A percentile compares a stretch with the other conserved stretches of the same genome.
Conservation (phyloP, 2,113 vertebrate genomes). For the Pseudorhombus dupliciocellatus region DNA sequence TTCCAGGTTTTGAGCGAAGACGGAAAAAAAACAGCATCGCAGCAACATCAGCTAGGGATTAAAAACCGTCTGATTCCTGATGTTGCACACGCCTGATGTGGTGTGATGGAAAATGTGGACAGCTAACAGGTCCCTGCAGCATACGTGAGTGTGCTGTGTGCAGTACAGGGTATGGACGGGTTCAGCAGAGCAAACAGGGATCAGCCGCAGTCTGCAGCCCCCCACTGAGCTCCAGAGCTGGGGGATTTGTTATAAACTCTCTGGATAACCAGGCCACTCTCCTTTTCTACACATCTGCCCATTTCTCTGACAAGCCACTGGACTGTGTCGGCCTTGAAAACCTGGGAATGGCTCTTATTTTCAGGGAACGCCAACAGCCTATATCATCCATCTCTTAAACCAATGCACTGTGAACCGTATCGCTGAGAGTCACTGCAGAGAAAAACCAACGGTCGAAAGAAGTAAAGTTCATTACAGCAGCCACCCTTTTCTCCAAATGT, state of each 20-base stretch:
- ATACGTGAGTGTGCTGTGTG: conserved; percentile 7
- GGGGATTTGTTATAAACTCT: conserved; percentile 68
- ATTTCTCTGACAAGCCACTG: conserved; percentile 60
- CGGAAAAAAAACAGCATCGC: not conserved
- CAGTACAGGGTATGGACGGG: conserved; percentile 19
- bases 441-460: not conserved
- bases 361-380: conserved; percentile 20
- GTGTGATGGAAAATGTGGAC: conserved; percentile 35
- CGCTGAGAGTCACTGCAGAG: not conserved
- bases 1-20: too few relatives aligned
- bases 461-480: not conserved
- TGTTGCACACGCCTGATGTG: conserved; percentile 13
- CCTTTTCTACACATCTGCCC: conserved; percentile 51
- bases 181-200: conserved; percentile 59
- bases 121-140: conserved; percentile 30
- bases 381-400: not conserved
- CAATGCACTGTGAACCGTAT: not conserved
- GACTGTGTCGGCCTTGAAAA: conserved; percentile 62
- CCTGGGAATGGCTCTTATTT: conserved; percentile 48
- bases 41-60: not conserved
- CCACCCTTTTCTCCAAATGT: not conserved
- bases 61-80: conserved; percentile 5
- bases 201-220: conserved; percentile 53
- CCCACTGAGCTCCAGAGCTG: conserved; percentile 29
- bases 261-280: conserved; percentile 48